Evolutionary conservation across 2,888 invertebrate genomes (phyloP).

Genomic region (Parnassius apollo): DNA sequence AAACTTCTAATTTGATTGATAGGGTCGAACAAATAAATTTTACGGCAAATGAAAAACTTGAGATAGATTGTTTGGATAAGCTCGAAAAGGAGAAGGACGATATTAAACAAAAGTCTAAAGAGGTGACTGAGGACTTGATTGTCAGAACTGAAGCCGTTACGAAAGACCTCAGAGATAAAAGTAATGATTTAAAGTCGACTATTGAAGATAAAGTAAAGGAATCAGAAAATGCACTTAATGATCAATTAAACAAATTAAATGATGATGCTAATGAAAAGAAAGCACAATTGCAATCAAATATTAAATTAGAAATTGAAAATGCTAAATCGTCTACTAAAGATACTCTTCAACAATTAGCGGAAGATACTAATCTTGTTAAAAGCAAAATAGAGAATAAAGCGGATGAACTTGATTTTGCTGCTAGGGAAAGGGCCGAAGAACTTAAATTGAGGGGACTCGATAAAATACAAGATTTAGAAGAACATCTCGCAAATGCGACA

Average conservation of each 20-base stretch:
- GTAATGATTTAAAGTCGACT: slow-evolving; percentile 45
- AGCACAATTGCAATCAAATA: slow-evolving; percentile 45
- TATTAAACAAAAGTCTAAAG: slow-evolving; percentile 53
- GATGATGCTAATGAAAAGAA: slow-evolving; percentile 45
- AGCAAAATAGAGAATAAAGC: slow-evolving; percentile 62
- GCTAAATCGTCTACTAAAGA: slow-evolving; percentile 50
- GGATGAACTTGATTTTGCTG: slow-evolving; percentile 60
- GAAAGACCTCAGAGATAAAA: slow-evolving; percentile 46
- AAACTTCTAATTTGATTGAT: slow-evolving; percentile 67
- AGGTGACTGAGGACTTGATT: slow-evolving; percentile 50
- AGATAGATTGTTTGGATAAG: slow-evolving; percentile 55
- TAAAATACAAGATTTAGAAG: slow-evolving; percentile 47
- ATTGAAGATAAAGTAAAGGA: slow-evolving; percentile 47
- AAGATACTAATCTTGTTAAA: slow-evolving; percentile 55
- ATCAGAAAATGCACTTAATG: slow-evolving; percentile 42
- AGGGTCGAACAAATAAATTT: slow-evolving; percentile 71
- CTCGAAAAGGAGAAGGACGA: slow-evolving; percentile 61
- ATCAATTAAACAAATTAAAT: slow-evolving; percentile 48
- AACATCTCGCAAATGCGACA: slow-evolving; percentile 48
- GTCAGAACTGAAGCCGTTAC: slow-evolving; percentile 47
- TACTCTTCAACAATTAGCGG: slow-evolving; percentile 56
- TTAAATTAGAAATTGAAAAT: slow-evolving; percentile 46
- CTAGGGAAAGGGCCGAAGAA: slow-evolving; percentile 63
- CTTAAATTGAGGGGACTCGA: slow-evolving; percentile 51
- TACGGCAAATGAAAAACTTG: slow-evolving; percentile 60